Base-by-base conservation (phyloP, 2,113 vertebrate species). In the Psittacula cyanocephala region DNA sequence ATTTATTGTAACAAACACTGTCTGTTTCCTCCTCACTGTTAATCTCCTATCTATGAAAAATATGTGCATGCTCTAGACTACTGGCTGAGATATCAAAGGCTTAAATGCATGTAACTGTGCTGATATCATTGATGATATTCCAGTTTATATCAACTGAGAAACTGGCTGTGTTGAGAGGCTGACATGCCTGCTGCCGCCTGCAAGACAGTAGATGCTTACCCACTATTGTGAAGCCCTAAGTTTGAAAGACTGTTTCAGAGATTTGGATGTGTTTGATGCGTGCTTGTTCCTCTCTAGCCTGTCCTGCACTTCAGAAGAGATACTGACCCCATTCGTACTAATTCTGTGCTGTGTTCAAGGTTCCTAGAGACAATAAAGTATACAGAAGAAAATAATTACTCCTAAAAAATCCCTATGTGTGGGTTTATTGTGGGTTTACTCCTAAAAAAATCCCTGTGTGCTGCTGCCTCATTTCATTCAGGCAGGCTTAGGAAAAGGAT, bases 31-130 rank as follows among this genome's bases (percentile, higher is more conserved):
- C 6, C 53, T 72, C 20, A 3, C 35, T 7, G 15, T 9, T 35
- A 6, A 52, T 28, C 20, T 8, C 3, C 33, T 50, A 3, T n/a
- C 43, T 60, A 19, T 13, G 62, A 64, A 33, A 74, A 65, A 27
- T 4, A 31, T 1, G 0, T 35, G 46, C 9, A 2, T 7, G 28
- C 13, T 53, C n/a, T 4, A 0, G 29, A 13, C 12, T 19, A 6
- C 47, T 25, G 72, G 53, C 35, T 31, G 65, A 86, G 49, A 17
- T 49, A 35, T 17, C n/a, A 17, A 33, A 31, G 33, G 37, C 41
- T 72, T 17, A 9, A 33, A 17, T 1, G 16, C 12, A 3, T 49
- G 3, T 3, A 5, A 11, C 4, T 33, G 44, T 44, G 24, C 7
- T 64, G 86, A 29, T 53, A 43, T 13, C 3, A 7, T 4, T 43